These are phyloP conservation scores for Cyaniris semiargus DNA, from an alignment of 2,888 invertebrate genomes.

Conservation along the genomic window DNA sequence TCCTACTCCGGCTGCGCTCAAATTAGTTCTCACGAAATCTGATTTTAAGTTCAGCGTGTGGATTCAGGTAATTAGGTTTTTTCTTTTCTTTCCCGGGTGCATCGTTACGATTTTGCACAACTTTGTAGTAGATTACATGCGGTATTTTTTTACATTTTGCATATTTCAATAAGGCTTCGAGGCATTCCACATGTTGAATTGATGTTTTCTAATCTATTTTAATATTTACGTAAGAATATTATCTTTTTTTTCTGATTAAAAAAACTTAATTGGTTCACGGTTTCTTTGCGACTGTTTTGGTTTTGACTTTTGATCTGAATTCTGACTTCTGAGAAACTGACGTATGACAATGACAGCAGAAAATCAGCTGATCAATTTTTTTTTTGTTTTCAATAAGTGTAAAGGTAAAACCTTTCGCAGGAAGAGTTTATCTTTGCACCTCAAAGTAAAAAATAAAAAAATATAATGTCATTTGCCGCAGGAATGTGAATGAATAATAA, in stretches of 20 bases:
- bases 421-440: too few species aligned
- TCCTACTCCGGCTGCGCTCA: not conserved
- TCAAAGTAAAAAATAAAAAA: too few species aligned
- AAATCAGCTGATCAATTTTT: too few species aligned
- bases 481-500: too few species aligned
- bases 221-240: not conserved
- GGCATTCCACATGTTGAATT: not conserved
- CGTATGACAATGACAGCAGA: too few species aligned
- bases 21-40: slow-evolving; percentile 4
- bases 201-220: not conserved
- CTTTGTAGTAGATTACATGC: not conserved
- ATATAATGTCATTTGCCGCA: too few species aligned
- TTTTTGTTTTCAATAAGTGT: too few species aligned
- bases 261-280: not conserved
- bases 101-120: not conserved
- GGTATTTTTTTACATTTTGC: not conserved
- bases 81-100: not conserved
- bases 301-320: not conserved
- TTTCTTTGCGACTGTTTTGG: not conserved
- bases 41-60: not conserved
- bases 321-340: too few species aligned
- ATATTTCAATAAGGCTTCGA: not conserved
- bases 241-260: not conserved
- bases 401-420: too few species aligned
- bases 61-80: not conserved